phyloP scores from a whole-genome alignment of 2,888 invertebrate species.

The Epistrophe grossulariae region DNA sequence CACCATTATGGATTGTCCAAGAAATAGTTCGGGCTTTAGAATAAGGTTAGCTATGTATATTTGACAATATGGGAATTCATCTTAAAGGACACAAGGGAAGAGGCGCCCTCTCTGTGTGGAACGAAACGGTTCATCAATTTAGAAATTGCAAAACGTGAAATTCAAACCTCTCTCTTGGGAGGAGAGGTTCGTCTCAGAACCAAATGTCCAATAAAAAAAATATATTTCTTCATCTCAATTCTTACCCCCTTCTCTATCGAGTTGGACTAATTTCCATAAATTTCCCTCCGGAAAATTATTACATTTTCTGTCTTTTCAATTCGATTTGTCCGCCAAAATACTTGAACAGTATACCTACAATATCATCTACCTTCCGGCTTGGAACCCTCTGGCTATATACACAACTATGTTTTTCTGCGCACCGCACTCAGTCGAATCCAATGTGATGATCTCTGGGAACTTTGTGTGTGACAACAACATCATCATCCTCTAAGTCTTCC shows the following conservation, averaged over 20 bases:
- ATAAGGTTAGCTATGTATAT: slow-evolving; percentile 5
- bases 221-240: background rate
- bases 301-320: slow-evolving; percentile 73
- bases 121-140: slow-evolving; percentile 64
- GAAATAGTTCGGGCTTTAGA: slow-evolving; percentile 15
- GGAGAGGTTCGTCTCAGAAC: background rate
- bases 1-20: slow-evolving; percentile 2
- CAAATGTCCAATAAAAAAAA: slow-evolving; percentile 5
- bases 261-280: slow-evolving; percentile 72
- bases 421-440: slow-evolving; percentile 25
- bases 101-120: slow-evolving; percentile 9
- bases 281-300: slow-evolving; percentile 73
- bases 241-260: slow-evolving; percentile 4
- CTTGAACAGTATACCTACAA: slow-evolving; percentile 4
- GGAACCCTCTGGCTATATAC: slow-evolving; percentile 6
- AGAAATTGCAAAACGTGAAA: slow-evolving; percentile 68
- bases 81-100: slow-evolving; percentile 11
- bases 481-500: slow-evolving; percentile 62
- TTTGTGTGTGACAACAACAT: slow-evolving; percentile 75
- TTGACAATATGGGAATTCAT: slow-evolving; percentile 27
- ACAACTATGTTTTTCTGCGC: background rate
- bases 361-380: slow-evolving; percentile 34
- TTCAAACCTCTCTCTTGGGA: slow-evolving; percentile 7
- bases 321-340: slow-evolving; percentile 74
- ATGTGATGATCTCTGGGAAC: slow-evolving; percentile 72